Evolutionary conservation across 1,140 invertebrate species (phyloP).

Genomic region (Matsumurasca onukii): DNA sequence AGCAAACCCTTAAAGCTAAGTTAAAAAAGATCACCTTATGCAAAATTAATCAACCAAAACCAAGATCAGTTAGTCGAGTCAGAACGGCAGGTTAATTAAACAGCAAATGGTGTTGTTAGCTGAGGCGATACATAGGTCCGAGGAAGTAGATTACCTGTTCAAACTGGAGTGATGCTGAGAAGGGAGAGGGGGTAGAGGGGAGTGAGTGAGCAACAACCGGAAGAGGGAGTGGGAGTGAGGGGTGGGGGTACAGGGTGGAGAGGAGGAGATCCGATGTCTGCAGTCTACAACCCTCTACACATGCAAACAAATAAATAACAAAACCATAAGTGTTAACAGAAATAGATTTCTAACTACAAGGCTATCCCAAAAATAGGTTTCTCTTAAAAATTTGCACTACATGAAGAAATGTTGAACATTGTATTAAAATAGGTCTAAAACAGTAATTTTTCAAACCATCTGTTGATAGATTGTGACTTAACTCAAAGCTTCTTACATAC

Average conservation of each 20-base stretch:
- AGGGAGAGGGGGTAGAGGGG: conserved; percentile 37
- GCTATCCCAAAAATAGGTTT: neutral
- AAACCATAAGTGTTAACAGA: conserved; percentile 4
- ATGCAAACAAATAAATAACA: conserved; percentile 31
- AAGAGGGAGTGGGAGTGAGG: neutral
- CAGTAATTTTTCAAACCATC: too few species aligned
- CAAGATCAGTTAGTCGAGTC: too few species aligned
- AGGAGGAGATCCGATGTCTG: conserved; percentile 19
- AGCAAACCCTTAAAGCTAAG: too few species aligned
- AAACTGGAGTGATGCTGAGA: conserved; percentile 36
- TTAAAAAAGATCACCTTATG: too few species aligned
- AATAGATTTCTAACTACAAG: neutral
- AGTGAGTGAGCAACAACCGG: conserved; percentile 35
- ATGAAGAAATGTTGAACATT: neutral
- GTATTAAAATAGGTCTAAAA: neutral
- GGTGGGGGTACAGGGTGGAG: conserved; percentile 16
- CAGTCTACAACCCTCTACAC: conserved; percentile 29
- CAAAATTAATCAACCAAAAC: too few species aligned
- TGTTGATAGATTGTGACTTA: too few species aligned
- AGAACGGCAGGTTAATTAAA: too few species aligned
- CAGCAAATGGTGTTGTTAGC: too few species aligned
- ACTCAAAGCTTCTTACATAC: too few species aligned
- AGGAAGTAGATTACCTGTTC: conserved; percentile 36
- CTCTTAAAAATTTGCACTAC: neutral
- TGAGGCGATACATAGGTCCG: too few species aligned